Evolutionary conservation across 1,140 invertebrate species (phyloP), one percentile per base, ranked within the genome.

Genomic region (Zaprionus ornatus): DNA sequence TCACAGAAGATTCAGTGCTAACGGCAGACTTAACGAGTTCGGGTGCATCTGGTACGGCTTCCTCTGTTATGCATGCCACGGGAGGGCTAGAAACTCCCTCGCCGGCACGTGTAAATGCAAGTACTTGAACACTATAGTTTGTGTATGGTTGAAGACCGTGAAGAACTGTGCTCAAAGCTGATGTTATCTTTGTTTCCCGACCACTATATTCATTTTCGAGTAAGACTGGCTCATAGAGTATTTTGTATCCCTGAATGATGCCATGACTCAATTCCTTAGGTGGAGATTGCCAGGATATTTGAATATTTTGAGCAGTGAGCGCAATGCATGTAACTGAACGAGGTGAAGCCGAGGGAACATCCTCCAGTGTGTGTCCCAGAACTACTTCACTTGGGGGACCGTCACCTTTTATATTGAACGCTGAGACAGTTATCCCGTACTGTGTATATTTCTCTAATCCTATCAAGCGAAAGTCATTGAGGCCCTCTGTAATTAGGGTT

Each of bases 111-210:
- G 96, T 97, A 91, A 95, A 97, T 1, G 96, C 96, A 66, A 97
- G 92, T 32, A 97, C 95, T 93, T 97, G 95, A n/a, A 97, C 94
- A 55, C 96, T 97, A 92, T 97, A 97, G 87, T 96, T 96, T 25
- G 95, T 95, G 81, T 94, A 96, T 21, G 95, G 95, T 73, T 94
- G 93, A 25, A 96, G 91, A 0, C 95, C 94, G 82, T 95, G 95
- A 5, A 96, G 92, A 0, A 94, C 93, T 1, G 93, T 94, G 68
- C 92, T 94, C 0, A 94, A 80, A 6, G 94, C 93, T 7, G 93
- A 93, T 3, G 94, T 94, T n/a, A 94, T 94, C 83, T 95, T 94
- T 2, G 94, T 95, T 84, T 95, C 94, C 4, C 93, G 92, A 2
- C 57, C 91, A 92, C 93, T 93, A 74, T 94, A 94, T 66, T 95